Evolutionary conservation across 1,140 invertebrate species (phyloP).

Genomic region (Solenopsis fugax): DNA sequence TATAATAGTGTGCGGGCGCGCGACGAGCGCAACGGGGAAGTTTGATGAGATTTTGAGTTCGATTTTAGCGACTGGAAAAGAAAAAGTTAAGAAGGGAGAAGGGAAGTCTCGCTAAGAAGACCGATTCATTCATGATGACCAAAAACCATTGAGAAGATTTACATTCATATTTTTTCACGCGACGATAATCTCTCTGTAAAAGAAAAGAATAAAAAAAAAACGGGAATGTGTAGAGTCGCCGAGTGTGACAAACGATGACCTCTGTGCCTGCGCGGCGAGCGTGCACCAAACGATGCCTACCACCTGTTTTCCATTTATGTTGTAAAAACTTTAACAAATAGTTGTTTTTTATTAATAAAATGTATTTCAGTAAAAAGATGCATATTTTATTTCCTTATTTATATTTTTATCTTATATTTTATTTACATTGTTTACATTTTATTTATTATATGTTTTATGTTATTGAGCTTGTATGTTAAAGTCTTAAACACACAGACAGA

Average conservation of each 20-base stretch:
- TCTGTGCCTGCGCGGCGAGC: constrained; percentile 5
- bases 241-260: constrained; percentile 1
- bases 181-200: constrained; percentile 39
- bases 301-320: constrained; percentile 71
- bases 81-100: neutral
- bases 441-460: too few relatives aligned
- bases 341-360: constrained; percentile 78
- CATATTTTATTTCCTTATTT: neutral
- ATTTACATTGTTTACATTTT: too few relatives aligned
- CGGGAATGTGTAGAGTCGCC: neutral
- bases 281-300: constrained; percentile 59
- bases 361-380: constrained; percentile 57
- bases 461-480: too few relatives aligned
- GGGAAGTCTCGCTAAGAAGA: neutral
- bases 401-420: neutral
- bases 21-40: neutral
- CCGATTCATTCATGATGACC: constrained; percentile 3
- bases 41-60: constrained; percentile 2
- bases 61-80: neutral
- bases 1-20: constrained; percentile 69
- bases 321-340: constrained; percentile 77
- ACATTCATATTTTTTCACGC: neutral
- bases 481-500: too few relatives aligned
- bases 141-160: constrained; percentile 5
- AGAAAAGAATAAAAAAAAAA: neutral